phyloP scores from a whole-genome alignment of 2,888 invertebrate species.

The Aleiodes testaceus region DNA sequence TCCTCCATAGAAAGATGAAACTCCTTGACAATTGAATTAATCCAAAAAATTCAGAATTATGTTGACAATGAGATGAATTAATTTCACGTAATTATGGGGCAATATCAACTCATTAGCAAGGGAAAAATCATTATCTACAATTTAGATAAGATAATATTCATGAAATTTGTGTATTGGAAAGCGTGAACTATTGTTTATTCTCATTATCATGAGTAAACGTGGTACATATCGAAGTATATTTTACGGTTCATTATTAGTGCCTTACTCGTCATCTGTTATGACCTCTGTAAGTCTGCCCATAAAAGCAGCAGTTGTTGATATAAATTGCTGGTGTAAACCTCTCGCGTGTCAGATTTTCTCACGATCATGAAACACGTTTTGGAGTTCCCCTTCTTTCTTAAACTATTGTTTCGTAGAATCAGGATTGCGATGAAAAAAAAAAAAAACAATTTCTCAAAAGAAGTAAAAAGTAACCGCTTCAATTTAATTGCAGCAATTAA shows the following conservation, averaged over 20 bases:
- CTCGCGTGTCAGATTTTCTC: conserved; percentile 18
- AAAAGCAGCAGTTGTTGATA: conserved; percentile 19
- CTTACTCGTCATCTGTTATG: conserved; percentile 15
- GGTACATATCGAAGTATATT: conserved; percentile 14
- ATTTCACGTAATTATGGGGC: conserved; percentile 22
- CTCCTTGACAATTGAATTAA: conserved; percentile 6
- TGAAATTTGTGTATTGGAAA: not conserved
- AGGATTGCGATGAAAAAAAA: not conserved
- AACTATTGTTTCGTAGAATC: not conserved
- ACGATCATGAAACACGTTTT: conserved; percentile 21
- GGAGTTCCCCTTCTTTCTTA: not conserved
- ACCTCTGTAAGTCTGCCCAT: conserved; percentile 16
- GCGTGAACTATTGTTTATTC: conserved; percentile 11
- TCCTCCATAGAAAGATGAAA: conserved; percentile 33
- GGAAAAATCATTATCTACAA: conserved; percentile 7
- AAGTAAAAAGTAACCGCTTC: no score
- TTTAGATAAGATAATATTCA: conserved; percentile 17
- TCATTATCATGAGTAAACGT: not conserved
- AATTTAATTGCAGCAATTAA: no score
- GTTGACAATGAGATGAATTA: not conserved
- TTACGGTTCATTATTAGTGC: conserved; percentile 10
- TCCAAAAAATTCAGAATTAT: no score
- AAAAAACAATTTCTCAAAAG: not conserved
- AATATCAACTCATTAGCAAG: not conserved
- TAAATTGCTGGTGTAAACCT: conserved; percentile 1